Percentiles rank a stretch among this genome's conserved stretches.
Evolutionary conservation across 2,113 vertebrate species (phyloP).

Genomic region (Periophthalmodon schlosseri): DNA sequence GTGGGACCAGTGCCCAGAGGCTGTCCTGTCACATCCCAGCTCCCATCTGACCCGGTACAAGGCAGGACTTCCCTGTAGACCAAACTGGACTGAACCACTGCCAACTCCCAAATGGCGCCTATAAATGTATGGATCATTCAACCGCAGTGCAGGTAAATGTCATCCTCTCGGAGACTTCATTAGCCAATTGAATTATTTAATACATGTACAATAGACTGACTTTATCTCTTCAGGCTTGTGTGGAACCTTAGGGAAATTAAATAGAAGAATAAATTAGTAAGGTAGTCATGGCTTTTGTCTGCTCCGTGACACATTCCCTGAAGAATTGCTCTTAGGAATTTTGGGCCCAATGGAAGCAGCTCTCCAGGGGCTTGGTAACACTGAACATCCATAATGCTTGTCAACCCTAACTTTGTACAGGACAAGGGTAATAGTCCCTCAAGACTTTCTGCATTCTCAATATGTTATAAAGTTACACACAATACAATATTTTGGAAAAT

Average conservation of each 20-base stretch:
- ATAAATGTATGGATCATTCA: constrained; percentile 12
- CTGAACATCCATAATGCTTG: neutral
- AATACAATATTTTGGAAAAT: neutral
- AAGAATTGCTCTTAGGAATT: neutral
- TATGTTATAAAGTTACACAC: neutral
- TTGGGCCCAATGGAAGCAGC: neutral
- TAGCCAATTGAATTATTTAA: constrained; percentile 8
- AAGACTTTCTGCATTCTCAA: neutral
- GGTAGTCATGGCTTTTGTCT: constrained; percentile 5
- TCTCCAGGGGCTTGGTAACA: neutral
- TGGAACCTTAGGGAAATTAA: constrained; percentile 10
- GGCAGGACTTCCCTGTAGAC: neutral
- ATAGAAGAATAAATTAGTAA: constrained; percentile 7
- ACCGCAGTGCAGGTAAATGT: neutral
- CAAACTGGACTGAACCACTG: neutral
- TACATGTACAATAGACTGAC: constrained; percentile 5
- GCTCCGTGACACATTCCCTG: neutral
- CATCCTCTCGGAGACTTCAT: constrained; percentile 3
- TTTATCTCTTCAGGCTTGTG: neutral
- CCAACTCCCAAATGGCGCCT: neutral
- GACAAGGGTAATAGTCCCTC: neutral
- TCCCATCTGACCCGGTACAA: neutral
- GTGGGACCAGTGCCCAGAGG: neutral
- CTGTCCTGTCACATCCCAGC: neutral
- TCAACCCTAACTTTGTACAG: constrained; percentile 2